Base-by-base conservation (phyloP, 2,113 vertebrate genomes). In the Hippocampus guttulatus region DNA sequence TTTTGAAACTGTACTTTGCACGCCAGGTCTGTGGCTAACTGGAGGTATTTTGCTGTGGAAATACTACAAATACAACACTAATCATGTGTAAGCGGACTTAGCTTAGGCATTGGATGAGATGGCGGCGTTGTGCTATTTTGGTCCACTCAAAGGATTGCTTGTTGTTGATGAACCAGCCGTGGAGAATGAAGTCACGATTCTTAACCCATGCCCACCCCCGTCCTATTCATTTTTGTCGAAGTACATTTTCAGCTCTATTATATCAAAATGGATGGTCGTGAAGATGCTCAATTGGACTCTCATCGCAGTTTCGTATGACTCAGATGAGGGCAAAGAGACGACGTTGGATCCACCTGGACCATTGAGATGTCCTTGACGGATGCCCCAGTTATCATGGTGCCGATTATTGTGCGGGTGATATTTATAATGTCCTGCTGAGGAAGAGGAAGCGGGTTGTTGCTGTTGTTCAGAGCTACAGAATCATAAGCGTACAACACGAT, bases 371-470 rank as follows among this genome's bases (percentile, higher is more conserved):
- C 86, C 82, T 88, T 90, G 93, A 94, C 91, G 91, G 89, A 93
- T 84, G 82, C 89, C 84, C 91, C 91, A 92, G 92, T 94, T 93
- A 93, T 87, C 91, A 93, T 92, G 87, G 83, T 84, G 81, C 80
- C 80, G 84, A 92, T 93, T 93, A 92, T 92, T 93, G 92, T 92
- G 81, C 71, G 89, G 88, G 86, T 76, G 90, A 92, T 95, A 94
- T 95, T 95, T 95, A 94, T 92, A 94, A 92, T 83, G 89, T 92
- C 91, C 91, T 91, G 89, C 89, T 89, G 84, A 92, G 84, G 84
- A 85, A 73, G 86, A 85, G 87, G 40, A 52, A 68, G 68, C 2
- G 25, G 51, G 75, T 25, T 41, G 69, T 10, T 79, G 69, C 8
- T 79, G 85, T 82, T 91, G 91, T 23, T 43, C 41, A 43, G 38